Evolutionary conservation across 2,888 invertebrate genomes (phyloP).

Genomic region (Andrena haemorrhoa): DNA sequence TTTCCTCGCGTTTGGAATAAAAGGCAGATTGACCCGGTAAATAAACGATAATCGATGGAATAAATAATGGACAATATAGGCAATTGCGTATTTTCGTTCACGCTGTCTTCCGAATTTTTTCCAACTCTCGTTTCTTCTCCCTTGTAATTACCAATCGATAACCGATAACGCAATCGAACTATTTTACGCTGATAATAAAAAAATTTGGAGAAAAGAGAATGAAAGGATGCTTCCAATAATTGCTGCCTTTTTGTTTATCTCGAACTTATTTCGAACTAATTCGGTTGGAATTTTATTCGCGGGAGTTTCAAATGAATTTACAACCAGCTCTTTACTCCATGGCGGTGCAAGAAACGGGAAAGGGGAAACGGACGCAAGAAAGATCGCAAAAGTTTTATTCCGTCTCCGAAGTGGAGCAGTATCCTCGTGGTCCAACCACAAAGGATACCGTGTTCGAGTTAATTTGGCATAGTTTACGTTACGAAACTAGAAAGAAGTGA

Average conservation of each 20-base stretch:
- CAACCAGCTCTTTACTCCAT: constrained; percentile 48
- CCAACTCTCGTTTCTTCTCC: not conserved
- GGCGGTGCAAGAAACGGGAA: constrained; percentile 51
- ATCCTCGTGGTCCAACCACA: constrained; percentile 45
- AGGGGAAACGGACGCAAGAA: constrained; percentile 43
- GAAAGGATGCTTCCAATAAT: not conserved
- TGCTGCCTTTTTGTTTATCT: not conserved
- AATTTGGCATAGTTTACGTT: constrained; percentile 70
- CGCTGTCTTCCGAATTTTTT: constrained; percentile 7
- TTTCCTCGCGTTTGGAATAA: constrained; percentile 6
- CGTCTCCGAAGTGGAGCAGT: constrained; percentile 58
- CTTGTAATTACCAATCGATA: not conserved
- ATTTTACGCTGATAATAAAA: too few species aligned
- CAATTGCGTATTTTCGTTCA: not conserved
- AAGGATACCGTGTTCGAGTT: constrained; percentile 61
- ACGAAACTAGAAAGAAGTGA: constrained; percentile 46
- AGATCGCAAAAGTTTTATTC: constrained; percentile 68
- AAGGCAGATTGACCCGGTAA: constrained; percentile 37
- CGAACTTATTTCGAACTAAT: not conserved
- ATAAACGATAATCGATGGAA: constrained; percentile 47
- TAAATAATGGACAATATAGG: constrained; percentile 21
- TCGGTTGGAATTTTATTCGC: constrained; percentile 9
- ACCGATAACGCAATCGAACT: not conserved
- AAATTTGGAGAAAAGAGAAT: not conserved
- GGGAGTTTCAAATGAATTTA: constrained; percentile 35